Percentiles rank a stretch among this genome's conserved stretches.
Conservation (phyloP, 64 coral and sea anemone genomes). For the Montipora capricornis region DNA sequence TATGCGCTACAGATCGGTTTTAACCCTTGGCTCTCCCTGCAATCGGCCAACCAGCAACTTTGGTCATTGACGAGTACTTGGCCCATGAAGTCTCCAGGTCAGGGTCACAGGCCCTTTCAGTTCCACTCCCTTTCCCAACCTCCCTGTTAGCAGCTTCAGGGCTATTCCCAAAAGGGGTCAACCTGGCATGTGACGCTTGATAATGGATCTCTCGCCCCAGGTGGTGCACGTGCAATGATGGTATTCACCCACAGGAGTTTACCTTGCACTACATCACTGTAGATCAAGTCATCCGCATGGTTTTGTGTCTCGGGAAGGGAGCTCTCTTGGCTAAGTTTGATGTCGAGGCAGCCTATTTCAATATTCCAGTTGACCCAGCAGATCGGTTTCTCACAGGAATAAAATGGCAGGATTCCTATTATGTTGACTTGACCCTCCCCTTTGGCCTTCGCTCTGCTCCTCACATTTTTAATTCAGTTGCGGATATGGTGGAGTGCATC, state of each 20-base stretch:
- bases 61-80: constrained; percentile 36
- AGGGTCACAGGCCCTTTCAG: constrained; percentile 30
- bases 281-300: constrained; percentile 8
- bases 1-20: neutral
- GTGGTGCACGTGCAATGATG: neutral
- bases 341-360: too few species aligned
- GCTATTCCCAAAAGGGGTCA: constrained; percentile 21
- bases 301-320: constrained; percentile 9
- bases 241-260: neutral
- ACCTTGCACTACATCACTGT: neutral
- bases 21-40: neutral
- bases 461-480: too few species aligned
- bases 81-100: neutral
- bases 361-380: too few species aligned
- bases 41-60: neutral
- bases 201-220: constrained; percentile 16
- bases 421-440: too few species aligned
- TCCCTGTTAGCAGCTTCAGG: constrained; percentile 17
- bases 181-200: constrained; percentile 36
- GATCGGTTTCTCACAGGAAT: too few species aligned
- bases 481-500: too few species aligned
- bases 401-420: too few species aligned
- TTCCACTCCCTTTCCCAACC: neutral
- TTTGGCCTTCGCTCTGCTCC: too few species aligned
- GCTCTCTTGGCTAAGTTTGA: constrained; percentile 50